Evolutionary conservation across 23 tunicate species (phyloP).

Genomic region (Styela clava): DNA sequence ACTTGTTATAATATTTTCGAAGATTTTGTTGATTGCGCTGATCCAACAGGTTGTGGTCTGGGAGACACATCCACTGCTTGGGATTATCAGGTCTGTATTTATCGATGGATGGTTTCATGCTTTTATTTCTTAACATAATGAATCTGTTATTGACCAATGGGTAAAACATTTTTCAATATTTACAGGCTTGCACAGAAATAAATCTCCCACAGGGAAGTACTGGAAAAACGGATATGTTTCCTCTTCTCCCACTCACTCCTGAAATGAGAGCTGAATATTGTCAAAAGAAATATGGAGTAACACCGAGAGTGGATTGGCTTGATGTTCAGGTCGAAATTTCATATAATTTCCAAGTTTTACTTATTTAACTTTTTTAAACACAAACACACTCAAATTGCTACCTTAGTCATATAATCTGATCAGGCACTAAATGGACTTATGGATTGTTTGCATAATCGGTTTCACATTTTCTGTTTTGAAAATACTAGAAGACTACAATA

Average conservation of each 20-base stretch:
- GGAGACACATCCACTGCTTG: conserved; percentile 86
- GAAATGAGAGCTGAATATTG: conserved; percentile 83
- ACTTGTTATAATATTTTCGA: conserved; percentile 71
- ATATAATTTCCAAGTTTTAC: neutral
- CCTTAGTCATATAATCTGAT: too few species aligned
- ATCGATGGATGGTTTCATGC: neutral
- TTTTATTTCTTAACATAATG: neutral
- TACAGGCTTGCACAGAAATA: conserved; percentile 93
- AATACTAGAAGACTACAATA: too few species aligned
- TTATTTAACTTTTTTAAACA: neutral
- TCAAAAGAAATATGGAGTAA: conserved; percentile 41
- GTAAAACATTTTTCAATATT: neutral
- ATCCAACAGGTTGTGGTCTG: conserved; percentile 97
- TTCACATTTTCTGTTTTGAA: too few species aligned
- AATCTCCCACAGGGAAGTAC: conserved; percentile 89
- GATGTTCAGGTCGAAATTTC: conserved; percentile 32
- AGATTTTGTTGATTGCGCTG: conserved; percentile 91
- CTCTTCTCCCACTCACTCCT: conserved; percentile 62
- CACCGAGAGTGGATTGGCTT: conserved; percentile 75
- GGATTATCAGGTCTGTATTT: conserved; percentile 92
- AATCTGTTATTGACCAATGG: neutral
- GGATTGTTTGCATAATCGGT: too few species aligned
- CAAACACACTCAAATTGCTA: too few species aligned
- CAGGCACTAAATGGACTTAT: too few species aligned
- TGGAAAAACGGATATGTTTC: conserved; percentile 91